A percentile compares a stretch with the other conserved stretches of the same genome.
phyloP scores from a whole-genome alignment of 2,113 vertebrate genomes.

The Dasyprocta punctata region DNA sequence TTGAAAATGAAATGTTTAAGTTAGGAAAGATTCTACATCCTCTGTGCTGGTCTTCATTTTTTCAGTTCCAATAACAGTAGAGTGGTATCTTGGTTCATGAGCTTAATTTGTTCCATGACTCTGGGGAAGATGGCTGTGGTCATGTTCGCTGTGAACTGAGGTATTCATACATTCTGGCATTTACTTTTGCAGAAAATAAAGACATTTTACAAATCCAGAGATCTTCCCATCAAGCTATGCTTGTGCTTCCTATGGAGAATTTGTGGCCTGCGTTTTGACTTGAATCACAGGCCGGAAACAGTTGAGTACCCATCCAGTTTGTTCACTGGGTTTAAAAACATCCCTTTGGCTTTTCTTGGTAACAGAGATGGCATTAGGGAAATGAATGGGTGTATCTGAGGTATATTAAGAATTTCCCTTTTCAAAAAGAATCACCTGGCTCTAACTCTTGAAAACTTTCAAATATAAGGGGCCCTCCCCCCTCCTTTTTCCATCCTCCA shows the following conservation, averaged over 20 bases:
- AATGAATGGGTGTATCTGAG: neutral
- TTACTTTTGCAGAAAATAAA: conserved; percentile 25
- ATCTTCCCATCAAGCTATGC: neutral
- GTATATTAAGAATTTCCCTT: conserved; percentile 46
- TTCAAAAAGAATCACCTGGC: neutral
- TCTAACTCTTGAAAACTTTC: neutral
- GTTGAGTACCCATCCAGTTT: neutral
- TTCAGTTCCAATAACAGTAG: neutral
- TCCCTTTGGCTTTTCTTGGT: neutral
- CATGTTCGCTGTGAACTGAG: too few species aligned
- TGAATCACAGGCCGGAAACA: neutral
- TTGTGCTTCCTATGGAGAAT: neutral
- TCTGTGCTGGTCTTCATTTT: neutral
- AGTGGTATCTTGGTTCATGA: neutral
- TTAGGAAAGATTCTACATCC: neutral
- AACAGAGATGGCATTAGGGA: neutral
- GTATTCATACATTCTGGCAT: neutral
- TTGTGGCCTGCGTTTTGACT: neutral
- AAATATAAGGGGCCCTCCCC: neutral
- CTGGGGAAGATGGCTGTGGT: too few species aligned
- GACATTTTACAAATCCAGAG: neutral
- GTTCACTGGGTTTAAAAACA: neutral
- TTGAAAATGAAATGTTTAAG: conserved; percentile 25
- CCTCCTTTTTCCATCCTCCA: neutral
- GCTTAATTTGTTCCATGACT: too few species aligned